Percentiles rank a stretch among this genome's conserved stretches.
These are phyloP conservation scores for Drosophila nannoptera DNA, from an alignment of 1,140 invertebrate species.

Conservation along the genomic window DNA sequence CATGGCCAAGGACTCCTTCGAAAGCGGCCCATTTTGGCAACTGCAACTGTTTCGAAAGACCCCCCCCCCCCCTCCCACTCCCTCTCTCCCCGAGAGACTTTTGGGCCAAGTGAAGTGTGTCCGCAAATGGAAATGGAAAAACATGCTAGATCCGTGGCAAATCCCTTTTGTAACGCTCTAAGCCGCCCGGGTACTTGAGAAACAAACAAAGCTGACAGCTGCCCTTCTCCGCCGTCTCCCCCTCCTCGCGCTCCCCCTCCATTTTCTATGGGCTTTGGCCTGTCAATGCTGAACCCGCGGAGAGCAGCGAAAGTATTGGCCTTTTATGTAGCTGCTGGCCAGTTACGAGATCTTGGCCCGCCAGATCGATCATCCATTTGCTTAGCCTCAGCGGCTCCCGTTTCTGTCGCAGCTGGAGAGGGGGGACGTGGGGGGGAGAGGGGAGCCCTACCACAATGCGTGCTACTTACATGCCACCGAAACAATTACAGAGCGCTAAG, in stretches of 20 bases:
- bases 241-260: conserved; percentile 15
- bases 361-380: conserved; percentile 75
- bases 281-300: conserved; percentile 33
- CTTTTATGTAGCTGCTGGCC: conserved; percentile 45
- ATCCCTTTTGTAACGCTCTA: conserved; percentile 73
- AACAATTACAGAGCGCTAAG: conserved; percentile 76
- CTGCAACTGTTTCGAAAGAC: no score
- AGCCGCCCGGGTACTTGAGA: conserved; percentile 60
- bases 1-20: no score
- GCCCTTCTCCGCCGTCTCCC: conserved; percentile 16
- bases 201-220: conserved; percentile 77
- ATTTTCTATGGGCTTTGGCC: background rate
- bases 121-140: conserved; percentile 36
- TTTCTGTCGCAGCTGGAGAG: conserved; percentile 45
- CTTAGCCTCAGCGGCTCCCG: conserved; percentile 69
- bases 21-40: no score
- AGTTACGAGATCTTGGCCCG: conserved; percentile 25
- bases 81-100: background rate
- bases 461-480: conserved; percentile 77
- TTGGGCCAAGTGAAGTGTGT: conserved; percentile 21
- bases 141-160: conserved; percentile 71
- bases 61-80: no score
- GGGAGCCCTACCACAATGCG: conserved; percentile 52
- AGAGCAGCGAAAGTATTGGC: conserved; percentile 63
- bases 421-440: background rate